phyloP scores from a whole-genome alignment of 2,888 invertebrate species.

The Uloborus plumipes region DNA sequence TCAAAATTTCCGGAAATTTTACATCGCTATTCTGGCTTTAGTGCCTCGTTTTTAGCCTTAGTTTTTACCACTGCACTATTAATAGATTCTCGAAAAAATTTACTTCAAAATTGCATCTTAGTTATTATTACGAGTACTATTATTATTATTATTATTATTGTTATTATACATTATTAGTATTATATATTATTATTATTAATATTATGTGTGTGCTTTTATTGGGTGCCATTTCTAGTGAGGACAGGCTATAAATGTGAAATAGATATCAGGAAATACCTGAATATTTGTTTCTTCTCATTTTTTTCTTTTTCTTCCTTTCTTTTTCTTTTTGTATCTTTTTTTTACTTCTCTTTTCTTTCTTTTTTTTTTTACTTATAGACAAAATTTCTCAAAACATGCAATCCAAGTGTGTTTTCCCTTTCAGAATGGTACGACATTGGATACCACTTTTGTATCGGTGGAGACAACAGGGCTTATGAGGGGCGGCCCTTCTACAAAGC shows the following conservation, averaged over 20 bases:
- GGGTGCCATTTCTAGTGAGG: too few species aligned
- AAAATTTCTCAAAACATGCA: not conserved
- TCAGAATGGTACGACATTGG: conserved; percentile 78
- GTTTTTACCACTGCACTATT: too few species aligned
- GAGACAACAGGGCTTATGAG: conserved; percentile 82
- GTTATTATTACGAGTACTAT: too few species aligned
- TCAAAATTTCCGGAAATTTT: too few species aligned
- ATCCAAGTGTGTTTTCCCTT: not conserved
- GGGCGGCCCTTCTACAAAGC: conserved; percentile 82
- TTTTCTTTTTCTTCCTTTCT: not conserved
- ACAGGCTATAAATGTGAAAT: not conserved
- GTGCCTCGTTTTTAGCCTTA: too few species aligned
- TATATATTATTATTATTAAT: too few species aligned
- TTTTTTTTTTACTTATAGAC: not conserved
- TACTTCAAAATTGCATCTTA: too few species aligned
- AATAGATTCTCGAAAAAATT: too few species aligned
- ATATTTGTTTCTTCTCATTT: not conserved
- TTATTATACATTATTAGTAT: too few species aligned
- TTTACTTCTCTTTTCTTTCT: not conserved
- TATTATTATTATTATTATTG: too few species aligned
- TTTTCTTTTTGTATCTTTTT: not conserved
- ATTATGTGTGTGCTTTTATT: too few species aligned
- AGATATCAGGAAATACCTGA: not conserved
- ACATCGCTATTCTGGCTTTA: too few species aligned
- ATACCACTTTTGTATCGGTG: conserved; percentile 85